Evolutionary conservation across 2,113 vertebrate species (phyloP).

Genomic region (Onychorhynchus coronatus): DNA sequence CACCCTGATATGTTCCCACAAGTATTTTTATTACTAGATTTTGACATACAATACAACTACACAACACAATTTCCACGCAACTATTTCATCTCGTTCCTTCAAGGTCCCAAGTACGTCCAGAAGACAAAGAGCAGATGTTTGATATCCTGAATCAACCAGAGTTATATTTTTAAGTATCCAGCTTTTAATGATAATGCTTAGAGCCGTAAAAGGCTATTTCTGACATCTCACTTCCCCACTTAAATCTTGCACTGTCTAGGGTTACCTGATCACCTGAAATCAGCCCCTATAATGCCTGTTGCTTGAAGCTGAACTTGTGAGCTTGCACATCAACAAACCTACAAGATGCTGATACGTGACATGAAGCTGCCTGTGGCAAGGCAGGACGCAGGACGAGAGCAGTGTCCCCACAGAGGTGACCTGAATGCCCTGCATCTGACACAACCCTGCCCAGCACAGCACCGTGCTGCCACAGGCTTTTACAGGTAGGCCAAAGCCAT

Average conservation of each 20-base stretch:
- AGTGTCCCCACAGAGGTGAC: background rate
- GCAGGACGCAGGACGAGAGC: background rate
- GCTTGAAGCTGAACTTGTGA: background rate
- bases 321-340: background rate
- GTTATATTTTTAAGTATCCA: background rate
- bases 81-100: background rate
- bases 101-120: background rate
- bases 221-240: background rate
- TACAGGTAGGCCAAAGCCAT: background rate
- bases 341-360: background rate
- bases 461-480: fast-evolving
- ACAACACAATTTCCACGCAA: background rate
- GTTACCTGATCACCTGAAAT: background rate
- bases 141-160: background rate
- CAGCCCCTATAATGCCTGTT: background rate
- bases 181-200: background rate
- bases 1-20: background rate
- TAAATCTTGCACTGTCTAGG: background rate
- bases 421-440: fast-evolving
- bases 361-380: background rate
- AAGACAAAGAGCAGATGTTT: background rate
- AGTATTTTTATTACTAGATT: background rate
- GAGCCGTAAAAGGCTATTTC: background rate
- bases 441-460: background rate
- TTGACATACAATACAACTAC: background rate